phyloP scores from a whole-genome alignment of 2,113 vertebrate species.

The Perca flavescens region DNA sequence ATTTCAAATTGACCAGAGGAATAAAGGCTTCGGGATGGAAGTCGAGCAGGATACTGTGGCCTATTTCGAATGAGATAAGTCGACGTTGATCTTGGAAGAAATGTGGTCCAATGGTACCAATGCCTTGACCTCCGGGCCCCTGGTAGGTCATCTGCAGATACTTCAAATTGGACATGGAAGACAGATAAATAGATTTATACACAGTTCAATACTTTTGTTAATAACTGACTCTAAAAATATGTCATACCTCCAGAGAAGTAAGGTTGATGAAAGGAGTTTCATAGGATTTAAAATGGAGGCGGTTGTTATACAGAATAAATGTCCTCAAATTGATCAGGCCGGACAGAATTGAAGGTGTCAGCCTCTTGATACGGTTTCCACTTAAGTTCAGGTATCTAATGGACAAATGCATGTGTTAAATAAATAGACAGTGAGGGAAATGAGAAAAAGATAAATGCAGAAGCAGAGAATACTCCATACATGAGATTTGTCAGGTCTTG shows the following conservation, averaged over 20 bases:
- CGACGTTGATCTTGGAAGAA: slow-evolving; percentile 29
- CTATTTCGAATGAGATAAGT: neutral
- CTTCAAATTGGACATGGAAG: slow-evolving; percentile 18
- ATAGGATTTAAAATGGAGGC: slow-evolving; percentile 21
- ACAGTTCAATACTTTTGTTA: neutral
- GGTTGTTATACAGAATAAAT: slow-evolving; percentile 48
- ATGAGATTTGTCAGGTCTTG: slow-evolving; percentile 17
- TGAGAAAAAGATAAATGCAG: neutral
- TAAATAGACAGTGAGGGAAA: neutral
- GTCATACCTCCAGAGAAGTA: slow-evolving; percentile 34
- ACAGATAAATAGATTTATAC: neutral
- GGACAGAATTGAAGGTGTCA: slow-evolving; percentile 28
- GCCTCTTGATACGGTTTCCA: slow-evolving; percentile 46
- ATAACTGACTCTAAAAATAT: neutral
- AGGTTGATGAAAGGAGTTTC: slow-evolving; percentile 32
- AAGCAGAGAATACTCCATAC: slow-evolving; percentile 1
- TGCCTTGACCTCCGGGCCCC: slow-evolving; percentile 31
- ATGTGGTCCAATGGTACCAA: slow-evolving; percentile 24
- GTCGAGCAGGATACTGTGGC: slow-evolving; percentile 16
- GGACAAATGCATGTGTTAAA: neutral
- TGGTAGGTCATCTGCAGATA: slow-evolving; percentile 45
- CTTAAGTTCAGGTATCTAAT: slow-evolving; percentile 37
- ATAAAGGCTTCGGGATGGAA: slow-evolving; percentile 22
- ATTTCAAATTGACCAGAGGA: slow-evolving; percentile 26
- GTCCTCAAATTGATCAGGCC: slow-evolving; percentile 10